These are phyloP conservation scores for Tokudaia muenninki DNA, from an alignment of 2,797 vertebrate species.

Conservation along the genomic window DNA sequence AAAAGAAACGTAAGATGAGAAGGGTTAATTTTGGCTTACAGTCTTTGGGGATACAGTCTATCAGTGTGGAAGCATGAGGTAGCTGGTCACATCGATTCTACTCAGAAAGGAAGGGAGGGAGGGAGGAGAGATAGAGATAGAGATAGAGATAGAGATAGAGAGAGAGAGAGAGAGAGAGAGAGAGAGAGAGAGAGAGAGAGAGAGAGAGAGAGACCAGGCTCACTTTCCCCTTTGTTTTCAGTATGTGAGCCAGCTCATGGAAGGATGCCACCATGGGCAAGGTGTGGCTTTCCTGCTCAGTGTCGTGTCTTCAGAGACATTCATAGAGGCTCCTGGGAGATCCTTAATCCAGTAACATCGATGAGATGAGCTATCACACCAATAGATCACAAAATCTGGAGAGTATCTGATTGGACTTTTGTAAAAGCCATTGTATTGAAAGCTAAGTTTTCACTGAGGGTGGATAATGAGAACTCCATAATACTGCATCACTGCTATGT, in stretches of 20 bases:
- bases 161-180: background rate
- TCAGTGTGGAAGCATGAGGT: background rate
- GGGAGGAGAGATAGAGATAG: no score
- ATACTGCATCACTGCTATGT: background rate
- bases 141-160: no score
- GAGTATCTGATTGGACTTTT: background rate
- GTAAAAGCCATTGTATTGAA: background rate
- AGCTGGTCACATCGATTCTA: background rate
- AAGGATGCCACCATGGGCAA: background rate
- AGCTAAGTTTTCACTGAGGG: background rate
- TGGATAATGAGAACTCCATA: background rate
- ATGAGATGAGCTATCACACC: background rate
- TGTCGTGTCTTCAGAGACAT: background rate
- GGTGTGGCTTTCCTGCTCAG: background rate
- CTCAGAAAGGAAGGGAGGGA: background rate
- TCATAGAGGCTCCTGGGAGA: background rate
- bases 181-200: no score
- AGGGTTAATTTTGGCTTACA: background rate
- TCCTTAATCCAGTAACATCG: background rate
- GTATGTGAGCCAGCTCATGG: no score
- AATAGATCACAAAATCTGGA: background rate
- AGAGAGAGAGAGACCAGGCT: background rate
- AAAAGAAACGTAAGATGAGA: background rate
- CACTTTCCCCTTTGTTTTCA: background rate
- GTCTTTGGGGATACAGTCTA: background rate